Base-by-base conservation (phyloP, 1,140 invertebrate genomes). In the Solen grandis region DNA sequence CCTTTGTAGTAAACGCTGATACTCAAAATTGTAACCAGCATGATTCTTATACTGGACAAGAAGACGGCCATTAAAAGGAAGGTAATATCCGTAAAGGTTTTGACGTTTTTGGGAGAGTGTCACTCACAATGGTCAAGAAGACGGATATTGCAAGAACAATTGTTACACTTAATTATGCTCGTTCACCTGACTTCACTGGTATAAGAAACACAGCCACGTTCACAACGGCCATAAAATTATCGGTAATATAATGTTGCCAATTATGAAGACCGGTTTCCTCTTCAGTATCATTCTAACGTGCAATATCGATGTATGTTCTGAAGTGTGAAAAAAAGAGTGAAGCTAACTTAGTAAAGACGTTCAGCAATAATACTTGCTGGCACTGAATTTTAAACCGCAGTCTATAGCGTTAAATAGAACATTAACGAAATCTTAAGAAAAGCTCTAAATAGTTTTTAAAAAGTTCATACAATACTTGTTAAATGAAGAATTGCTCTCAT, bases 21-120 rank as follows among this genome's bases (percentile, higher is more conserved):
- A 36, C 31, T 63, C 16, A 14, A 36, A 36, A 63, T 63, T 36
- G 60, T 36, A n/a, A 36, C 22, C n/a, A 66, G 16, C 14, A 41
- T 41, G 2, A 66, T 25, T 27, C 35, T 27, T 3, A 10, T 46
- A 27, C 38, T 46, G 4, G 29, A 46, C 31, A 27, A 4, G 1
- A 66, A 27, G 22, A 66, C 35, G 5, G 31, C 22, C 27, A 69
- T 16, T 14, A 55, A 2, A 5, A 73, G 78, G 50, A 76, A 88
- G 87, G 93, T 25, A 94, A 92, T 0, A 90, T 33, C 16, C 89
- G 89, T 16, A 91, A 76, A 73, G 79, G 81, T 69, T 94, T 93
- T 10, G 93, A 94, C 2, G 93, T 94, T 84, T 94, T 93, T n/a
- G 94, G 94, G 89, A 94, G 92, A 77, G 92, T 93, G 85, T 94